Percentiles rank a stretch among this genome's conserved stretches.
Evolutionary conservation across 92 coral and sea anemone genomes (phyloP).

Genomic region (Pocillopora meandrina): DNA sequence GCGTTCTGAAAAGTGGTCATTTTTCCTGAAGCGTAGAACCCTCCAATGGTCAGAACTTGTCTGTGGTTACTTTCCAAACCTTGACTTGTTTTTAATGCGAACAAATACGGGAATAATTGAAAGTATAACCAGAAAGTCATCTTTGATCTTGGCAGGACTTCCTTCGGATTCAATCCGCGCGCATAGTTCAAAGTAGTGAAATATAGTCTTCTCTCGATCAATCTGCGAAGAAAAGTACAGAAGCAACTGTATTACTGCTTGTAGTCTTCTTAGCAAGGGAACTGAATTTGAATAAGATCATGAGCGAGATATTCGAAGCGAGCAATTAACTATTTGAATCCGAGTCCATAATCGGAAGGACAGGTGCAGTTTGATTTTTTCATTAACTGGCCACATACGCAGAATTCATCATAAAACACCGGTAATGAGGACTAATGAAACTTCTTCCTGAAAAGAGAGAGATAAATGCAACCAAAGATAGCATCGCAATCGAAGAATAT

Average conservation of each 20-base stretch:
- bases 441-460: background rate
- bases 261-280: background rate
- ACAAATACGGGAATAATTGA: background rate
- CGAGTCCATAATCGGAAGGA: background rate
- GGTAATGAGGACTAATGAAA: background rate
- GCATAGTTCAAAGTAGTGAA: background rate
- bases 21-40: slow-evolving; percentile 57
- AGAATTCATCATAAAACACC: background rate
- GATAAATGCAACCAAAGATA: too few relatives aligned
- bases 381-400: background rate
- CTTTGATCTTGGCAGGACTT: background rate
- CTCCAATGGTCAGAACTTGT: slow-evolving; percentile 52
- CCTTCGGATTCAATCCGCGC: background rate
- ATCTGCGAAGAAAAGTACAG: slow-evolving; percentile 7
- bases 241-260: background rate
- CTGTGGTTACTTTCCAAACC: background rate
- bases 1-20: slow-evolving; percentile 66
- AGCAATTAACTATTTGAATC: slow-evolving; percentile 14
- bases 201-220: background rate
- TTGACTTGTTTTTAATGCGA: background rate
- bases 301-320: background rate
- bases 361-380: background rate
- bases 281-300: slow-evolving; percentile 4
- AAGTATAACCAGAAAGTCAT: background rate
- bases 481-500: background rate